phyloP scores from a whole-genome alignment of 2,113 vertebrate genomes.

The Aegithalos caudatus region DNA sequence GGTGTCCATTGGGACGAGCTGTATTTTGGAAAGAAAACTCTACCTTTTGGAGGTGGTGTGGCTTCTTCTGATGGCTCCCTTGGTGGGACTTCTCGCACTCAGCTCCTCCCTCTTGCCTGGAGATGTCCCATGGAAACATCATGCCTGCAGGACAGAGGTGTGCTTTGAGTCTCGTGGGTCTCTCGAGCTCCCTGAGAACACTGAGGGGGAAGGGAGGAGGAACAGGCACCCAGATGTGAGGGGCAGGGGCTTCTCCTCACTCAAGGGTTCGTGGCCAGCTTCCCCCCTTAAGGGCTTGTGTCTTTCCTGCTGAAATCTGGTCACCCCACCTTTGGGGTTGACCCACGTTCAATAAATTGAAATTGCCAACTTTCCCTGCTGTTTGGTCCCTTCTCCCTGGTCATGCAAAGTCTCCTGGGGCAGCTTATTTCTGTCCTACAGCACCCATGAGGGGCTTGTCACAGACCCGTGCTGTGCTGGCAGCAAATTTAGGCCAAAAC shows the following conservation, averaged over 20 bases:
- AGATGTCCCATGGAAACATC: not conserved
- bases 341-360: not conserved
- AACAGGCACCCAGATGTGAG: not conserved
- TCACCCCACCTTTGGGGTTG: not conserved
- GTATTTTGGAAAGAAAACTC: rapidly evolving
- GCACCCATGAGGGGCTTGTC: not conserved
- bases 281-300: not conserved
- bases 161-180: not conserved
- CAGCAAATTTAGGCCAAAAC: not conserved
- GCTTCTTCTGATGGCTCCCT: not conserved
- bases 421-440: not conserved
- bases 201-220: not conserved
- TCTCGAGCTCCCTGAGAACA: not conserved
- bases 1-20: rapidly evolving
- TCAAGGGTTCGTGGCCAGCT: not conserved
- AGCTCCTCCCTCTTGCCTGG: rapidly evolving
- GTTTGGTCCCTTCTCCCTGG: not conserved
- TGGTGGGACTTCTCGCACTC: rapidly evolving
- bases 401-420: not conserved
- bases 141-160: not conserved
- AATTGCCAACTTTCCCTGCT: not conserved
- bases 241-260: not conserved
- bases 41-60: not conserved
- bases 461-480: not conserved
- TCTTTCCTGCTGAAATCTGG: not conserved